phyloP scores from a whole-genome alignment of 2,797 vertebrate species.

The Phylloscopus collybita region DNA sequence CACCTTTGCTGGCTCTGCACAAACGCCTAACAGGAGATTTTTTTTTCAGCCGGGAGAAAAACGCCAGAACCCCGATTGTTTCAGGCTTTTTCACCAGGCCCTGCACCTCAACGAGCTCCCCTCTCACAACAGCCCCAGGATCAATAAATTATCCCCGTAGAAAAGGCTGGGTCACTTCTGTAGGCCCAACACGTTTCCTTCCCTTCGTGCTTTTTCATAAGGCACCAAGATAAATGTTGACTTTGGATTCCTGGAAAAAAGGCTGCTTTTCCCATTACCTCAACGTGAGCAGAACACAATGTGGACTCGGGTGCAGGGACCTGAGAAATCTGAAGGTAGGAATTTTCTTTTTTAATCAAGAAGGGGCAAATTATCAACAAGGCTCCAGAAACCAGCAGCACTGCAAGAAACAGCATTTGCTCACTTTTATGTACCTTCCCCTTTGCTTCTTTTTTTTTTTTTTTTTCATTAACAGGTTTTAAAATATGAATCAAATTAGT shows the following conservation, averaged over 20 bases:
- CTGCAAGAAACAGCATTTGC: neutral
- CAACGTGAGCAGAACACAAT: constrained; percentile 46
- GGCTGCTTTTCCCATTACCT: constrained; percentile 81
- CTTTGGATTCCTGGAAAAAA: constrained; percentile 72
- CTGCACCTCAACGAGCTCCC: constrained; percentile 61
- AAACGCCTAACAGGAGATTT: neutral
- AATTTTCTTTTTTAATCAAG: neutral
- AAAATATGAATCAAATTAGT: neutral
- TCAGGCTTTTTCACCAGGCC: constrained; percentile 75
- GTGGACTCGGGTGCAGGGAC: neutral
- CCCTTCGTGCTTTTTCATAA: constrained; percentile 72
- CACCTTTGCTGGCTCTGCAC: constrained; percentile 10
- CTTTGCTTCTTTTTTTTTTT: neutral
- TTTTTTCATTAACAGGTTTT: neutral
- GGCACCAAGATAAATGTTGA: constrained; percentile 82
- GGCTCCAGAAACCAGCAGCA: neutral
- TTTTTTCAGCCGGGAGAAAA: neutral
- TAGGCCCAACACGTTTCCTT: constrained; percentile 58
- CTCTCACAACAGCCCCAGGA: constrained; percentile 67
- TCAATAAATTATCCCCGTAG: constrained; percentile 81
- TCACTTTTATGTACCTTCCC: neutral
- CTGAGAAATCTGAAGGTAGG: neutral
- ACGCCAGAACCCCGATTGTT: constrained; percentile 54
- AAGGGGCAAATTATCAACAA: neutral
- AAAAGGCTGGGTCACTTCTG: constrained; percentile 70